Conservation (phyloP, 2,888 invertebrate genomes). For the Epinotia bilunana region DNA sequence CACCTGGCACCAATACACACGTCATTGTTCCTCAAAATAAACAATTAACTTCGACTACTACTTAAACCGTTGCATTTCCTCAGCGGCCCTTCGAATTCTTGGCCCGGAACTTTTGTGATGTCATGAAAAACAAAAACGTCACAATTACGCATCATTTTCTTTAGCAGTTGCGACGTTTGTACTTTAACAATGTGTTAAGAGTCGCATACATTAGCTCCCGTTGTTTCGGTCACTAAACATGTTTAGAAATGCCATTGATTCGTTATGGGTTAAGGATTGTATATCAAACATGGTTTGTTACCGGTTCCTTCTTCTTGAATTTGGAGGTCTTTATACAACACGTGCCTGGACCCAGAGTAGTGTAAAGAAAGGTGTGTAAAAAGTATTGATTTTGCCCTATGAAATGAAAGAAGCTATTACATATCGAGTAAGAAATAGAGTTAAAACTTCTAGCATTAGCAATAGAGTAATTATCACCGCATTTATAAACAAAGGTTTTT, state of each 20-base stretch:
- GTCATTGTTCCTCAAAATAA: conserved; percentile 28
- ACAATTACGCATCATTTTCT: not conserved
- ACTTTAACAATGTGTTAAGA: not conserved
- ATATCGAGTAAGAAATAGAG: too few species aligned
- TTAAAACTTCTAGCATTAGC: too few species aligned
- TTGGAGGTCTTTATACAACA: conserved; percentile 4
- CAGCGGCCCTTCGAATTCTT: conserved; percentile 21
- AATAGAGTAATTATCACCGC: too few species aligned
- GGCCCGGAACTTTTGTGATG: conserved; percentile 21
- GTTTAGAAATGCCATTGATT: conserved; percentile 35
- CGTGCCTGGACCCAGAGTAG: not conserved
- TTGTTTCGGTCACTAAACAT: conserved; percentile 32
- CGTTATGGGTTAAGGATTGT: conserved; percentile 35
- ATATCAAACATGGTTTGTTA: conserved; percentile 32
- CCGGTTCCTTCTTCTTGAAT: conserved; percentile 13
- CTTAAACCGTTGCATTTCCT: conserved; percentile 20
- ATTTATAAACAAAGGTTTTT: too few species aligned
- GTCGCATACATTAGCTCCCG: conserved; percentile 32
- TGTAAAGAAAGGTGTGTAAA: too few species aligned
- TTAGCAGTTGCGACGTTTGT: conserved; percentile 8
- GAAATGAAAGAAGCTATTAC: too few species aligned
- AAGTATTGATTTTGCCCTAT: too few species aligned
- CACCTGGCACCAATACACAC: conserved; percentile 12
- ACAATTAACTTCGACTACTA: conserved; percentile 31
- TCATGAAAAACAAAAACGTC: not conserved